Evolutionary conservation across 2,888 invertebrate genomes (phyloP).

Genomic region (Sphaerophoria rueppellii): DNA sequence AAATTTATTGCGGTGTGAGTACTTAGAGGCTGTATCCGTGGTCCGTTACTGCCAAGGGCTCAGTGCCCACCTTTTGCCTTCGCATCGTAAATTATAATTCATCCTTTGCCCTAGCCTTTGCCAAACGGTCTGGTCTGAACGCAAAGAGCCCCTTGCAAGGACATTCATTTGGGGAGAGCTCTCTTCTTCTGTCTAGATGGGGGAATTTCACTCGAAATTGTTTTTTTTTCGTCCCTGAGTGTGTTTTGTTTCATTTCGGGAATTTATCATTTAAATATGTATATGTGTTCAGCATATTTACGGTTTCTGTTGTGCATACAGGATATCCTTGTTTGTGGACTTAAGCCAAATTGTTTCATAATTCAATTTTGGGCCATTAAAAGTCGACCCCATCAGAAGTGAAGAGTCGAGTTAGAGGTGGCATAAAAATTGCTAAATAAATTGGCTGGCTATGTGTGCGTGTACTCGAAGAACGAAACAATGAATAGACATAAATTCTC

Average conservation of each 20-base stretch:
- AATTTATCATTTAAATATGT: slow-evolving; percentile 69
- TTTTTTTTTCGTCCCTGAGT: slow-evolving; percentile 21
- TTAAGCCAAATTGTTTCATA: slow-evolving; percentile 60
- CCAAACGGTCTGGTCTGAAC: not conserved
- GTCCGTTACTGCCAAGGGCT: slow-evolving; percentile 51
- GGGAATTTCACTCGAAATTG: not conserved
- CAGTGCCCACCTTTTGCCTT: slow-evolving; percentile 4
- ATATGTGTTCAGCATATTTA: slow-evolving; percentile 31
- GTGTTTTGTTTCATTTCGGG: slow-evolving; percentile 33
- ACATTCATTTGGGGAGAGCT: slow-evolving; percentile 12
- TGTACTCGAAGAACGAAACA: not conserved
- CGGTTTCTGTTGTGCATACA: not conserved
- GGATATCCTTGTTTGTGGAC: slow-evolving; percentile 37
- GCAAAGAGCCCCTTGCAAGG: not conserved
- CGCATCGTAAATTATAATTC: slow-evolving; percentile 52
- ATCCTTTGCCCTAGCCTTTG: slow-evolving; percentile 37
- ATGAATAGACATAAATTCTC: slow-evolving; percentile 54
- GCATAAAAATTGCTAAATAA: slow-evolving; percentile 49
- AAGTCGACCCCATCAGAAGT: slow-evolving; percentile 26
- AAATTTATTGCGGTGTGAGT: slow-evolving; percentile 63
- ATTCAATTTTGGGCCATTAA: slow-evolving; percentile 67
- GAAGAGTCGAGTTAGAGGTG: slow-evolving; percentile 6
- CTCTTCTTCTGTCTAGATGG: not conserved
- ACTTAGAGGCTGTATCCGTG: slow-evolving; percentile 8
- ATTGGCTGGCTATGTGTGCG: slow-evolving; percentile 9